Evolutionary conservation across 2,888 invertebrate species (phyloP).

Genomic region (Drosophila robusta): DNA sequence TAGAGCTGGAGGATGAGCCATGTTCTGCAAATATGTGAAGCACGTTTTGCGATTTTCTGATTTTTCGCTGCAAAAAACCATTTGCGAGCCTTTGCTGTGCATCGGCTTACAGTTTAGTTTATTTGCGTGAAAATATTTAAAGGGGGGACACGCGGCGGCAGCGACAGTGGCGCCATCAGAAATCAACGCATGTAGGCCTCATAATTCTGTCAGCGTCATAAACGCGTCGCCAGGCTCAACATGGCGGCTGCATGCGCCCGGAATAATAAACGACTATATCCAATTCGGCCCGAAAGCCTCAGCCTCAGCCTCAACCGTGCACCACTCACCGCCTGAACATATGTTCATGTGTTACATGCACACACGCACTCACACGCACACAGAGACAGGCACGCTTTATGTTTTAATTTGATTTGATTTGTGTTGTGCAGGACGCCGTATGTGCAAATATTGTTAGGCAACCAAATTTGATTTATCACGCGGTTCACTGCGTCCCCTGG

Average conservation of each 20-base stretch:
- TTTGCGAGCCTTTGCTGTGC: constrained; percentile 53
- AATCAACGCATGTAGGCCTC: constrained; percentile 80
- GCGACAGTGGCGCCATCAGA: constrained; percentile 44
- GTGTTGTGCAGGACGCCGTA: constrained; percentile 72
- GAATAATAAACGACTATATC: constrained; percentile 77
- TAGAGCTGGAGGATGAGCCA: constrained; percentile 4
- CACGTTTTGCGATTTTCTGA: constrained; percentile 78
- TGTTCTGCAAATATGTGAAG: constrained; percentile 69
- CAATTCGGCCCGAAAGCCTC: constrained; percentile 28
- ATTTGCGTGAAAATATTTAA: constrained; percentile 80
- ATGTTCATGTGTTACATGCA: constrained; percentile 37
- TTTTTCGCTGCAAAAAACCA: constrained; percentile 69
- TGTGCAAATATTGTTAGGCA: constrained; percentile 79
- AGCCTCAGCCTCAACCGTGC: constrained; percentile 12
- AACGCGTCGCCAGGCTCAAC: constrained; percentile 76
- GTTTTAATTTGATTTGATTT: constrained; percentile 84
- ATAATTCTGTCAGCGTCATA: constrained; percentile 82
- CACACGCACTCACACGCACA: constrained; percentile 31
- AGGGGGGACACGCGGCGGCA: constrained; percentile 50
- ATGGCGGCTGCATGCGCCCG: constrained; percentile 70
- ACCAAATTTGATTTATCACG: constrained; percentile 82
- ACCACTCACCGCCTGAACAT: constrained; percentile 26
- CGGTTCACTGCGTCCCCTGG: constrained; percentile 25
- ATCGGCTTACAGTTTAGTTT: constrained; percentile 76
- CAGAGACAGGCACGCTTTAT: constrained; percentile 70